Conservation (phyloP, 1,140 invertebrate species). For the Harlomillsia oculata region DNA sequence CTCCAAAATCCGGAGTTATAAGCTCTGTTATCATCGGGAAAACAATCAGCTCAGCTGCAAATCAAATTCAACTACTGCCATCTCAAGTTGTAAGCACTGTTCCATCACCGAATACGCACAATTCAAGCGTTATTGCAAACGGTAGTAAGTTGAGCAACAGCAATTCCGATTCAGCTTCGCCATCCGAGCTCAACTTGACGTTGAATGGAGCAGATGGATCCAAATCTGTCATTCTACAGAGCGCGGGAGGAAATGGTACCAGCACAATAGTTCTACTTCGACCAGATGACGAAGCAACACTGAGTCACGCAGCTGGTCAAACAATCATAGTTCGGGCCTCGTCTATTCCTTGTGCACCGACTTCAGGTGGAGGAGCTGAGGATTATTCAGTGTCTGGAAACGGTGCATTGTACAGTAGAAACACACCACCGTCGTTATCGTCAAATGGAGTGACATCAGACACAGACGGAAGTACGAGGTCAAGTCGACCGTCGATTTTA, state of each 20-base stretch:
- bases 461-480: neutral
- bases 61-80: conserved; percentile 25
- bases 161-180: conserved; percentile 10
- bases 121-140: neutral
- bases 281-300: conserved; percentile 26
- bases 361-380: neutral
- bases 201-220: conserved; percentile 21
- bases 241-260: conserved; percentile 5
- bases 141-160: neutral
- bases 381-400: neutral
- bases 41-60: no score
- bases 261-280: conserved; percentile 29
- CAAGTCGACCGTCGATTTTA: neutral
- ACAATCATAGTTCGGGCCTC: conserved; percentile 33
- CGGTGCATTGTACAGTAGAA: neutral
- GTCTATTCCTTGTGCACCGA: neutral
- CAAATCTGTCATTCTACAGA: conserved; percentile 24
- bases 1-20: conserved; percentile 42
- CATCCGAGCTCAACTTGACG: conserved; percentile 10
- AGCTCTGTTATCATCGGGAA: conserved; percentile 30
- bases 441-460: no score
- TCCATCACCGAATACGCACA: neutral
- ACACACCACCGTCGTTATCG: neutral
- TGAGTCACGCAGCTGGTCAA: conserved; percentile 15
- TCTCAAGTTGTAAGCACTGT: conserved; percentile 9